A percentile compares a stretch with the other conserved stretches of the same genome.
Evolutionary conservation across 2,888 invertebrate species (phyloP).

Genomic region (Cephalotes varians): DNA sequence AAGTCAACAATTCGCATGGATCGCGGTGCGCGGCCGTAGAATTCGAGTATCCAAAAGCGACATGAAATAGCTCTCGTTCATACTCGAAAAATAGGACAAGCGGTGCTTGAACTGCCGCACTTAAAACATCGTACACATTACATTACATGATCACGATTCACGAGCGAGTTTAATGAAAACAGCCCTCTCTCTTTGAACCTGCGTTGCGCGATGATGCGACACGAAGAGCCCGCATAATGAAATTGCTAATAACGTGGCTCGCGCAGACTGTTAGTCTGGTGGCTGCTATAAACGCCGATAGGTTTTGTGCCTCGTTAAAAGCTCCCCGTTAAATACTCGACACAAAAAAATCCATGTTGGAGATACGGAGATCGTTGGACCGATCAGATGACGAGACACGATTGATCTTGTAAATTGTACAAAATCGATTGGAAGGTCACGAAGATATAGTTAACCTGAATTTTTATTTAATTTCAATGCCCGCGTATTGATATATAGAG

Average conservation of each 20-base stretch:
- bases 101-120: slow-evolving; percentile 52
- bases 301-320: slow-evolving; percentile 51
- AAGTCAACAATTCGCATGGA: slow-evolving; percentile 48
- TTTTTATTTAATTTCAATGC: not conserved
- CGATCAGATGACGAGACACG: not conserved
- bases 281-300: slow-evolving; percentile 11
- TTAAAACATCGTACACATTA: slow-evolving; percentile 42
- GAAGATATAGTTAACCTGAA: not conserved
- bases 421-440: not conserved
- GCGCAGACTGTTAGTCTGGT: not conserved
- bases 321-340: slow-evolving; percentile 28
- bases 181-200: slow-evolving; percentile 11
- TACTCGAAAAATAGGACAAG: slow-evolving; percentile 62
- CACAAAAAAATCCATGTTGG: slow-evolving; percentile 30
- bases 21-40: slow-evolving; percentile 9
- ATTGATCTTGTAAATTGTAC: not conserved
- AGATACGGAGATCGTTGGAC: not conserved
- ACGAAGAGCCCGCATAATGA: slow-evolving; percentile 7
- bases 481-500: not conserved
- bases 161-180: slow-evolving; percentile 42
- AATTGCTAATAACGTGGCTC: slow-evolving; percentile 42
- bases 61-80: slow-evolving; percentile 65
- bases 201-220: not conserved
- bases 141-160: slow-evolving; percentile 48
- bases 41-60: slow-evolving; percentile 60